A percentile compares a stretch with the other conserved stretches of the same genome.
phyloP scores from a whole-genome alignment of 2,888 invertebrate species.

The Gastracanthus pulcherrimus region DNA sequence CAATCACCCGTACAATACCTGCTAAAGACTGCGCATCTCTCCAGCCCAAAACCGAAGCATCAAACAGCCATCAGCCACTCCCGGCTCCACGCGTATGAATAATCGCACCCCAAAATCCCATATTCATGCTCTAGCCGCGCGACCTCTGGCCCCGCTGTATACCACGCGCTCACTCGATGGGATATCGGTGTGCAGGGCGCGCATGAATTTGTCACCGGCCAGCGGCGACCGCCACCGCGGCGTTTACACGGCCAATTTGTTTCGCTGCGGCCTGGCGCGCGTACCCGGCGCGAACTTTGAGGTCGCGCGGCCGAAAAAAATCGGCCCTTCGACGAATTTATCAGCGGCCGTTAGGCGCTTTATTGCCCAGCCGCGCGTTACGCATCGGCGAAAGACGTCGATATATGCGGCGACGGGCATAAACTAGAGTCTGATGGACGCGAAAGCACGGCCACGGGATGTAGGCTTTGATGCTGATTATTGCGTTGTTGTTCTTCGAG shows the following conservation, averaged over 20 bases:
- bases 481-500: too few species aligned
- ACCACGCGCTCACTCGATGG: not conserved
- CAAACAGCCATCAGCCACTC: not conserved
- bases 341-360: not conserved
- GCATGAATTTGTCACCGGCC: constrained; percentile 28
- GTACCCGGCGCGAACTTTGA: not conserved
- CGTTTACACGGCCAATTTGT: constrained; percentile 62
- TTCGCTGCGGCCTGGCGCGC: constrained; percentile 37
- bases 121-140: not conserved
- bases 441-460: too few species aligned
- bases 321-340: not conserved
- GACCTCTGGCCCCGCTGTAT: too few species aligned
- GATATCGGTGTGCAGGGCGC: not conserved
- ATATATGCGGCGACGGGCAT: too few species aligned
- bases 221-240: not conserved
- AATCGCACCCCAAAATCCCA: not conserved
- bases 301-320: constrained; percentile 32
- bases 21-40: too few species aligned
- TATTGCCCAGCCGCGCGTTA: not conserved
- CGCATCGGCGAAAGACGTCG: not conserved
- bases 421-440: not conserved
- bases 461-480: too few species aligned
- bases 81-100: not conserved
- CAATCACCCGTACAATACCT: too few species aligned
- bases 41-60: too few species aligned